Evolutionary conservation across 1,140 invertebrate genomes (phyloP).

Genomic region (Lepeophtheirus salmonis): DNA sequence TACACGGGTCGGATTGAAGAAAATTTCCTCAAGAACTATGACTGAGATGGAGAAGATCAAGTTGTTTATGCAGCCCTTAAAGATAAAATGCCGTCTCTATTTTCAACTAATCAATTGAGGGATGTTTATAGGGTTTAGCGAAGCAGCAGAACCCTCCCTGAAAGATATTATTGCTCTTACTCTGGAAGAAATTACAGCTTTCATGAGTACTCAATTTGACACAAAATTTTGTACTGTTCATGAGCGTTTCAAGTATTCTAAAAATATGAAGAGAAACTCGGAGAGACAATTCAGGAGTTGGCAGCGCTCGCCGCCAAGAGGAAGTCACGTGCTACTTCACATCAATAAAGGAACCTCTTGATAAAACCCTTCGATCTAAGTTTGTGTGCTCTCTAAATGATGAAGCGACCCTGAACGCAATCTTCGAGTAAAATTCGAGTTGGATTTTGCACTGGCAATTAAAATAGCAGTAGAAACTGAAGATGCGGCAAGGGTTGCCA

Average conservation of each 20-base stretch:
- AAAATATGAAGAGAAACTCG: not conserved
- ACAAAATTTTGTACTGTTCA: not conserved
- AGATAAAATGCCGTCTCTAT: too few relatives aligned
- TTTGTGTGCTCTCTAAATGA: too few relatives aligned
- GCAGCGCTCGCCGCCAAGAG: not conserved
- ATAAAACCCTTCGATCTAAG: too few relatives aligned
- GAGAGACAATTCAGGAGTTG: not conserved
- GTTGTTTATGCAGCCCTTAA: too few relatives aligned
- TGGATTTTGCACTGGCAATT: not conserved
- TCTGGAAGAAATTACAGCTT: too few relatives aligned
- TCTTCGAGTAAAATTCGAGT: not conserved
- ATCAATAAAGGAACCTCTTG: not conserved
- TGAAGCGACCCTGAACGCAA: not conserved
- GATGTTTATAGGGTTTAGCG: too few relatives aligned
- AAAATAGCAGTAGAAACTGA: not conserved
- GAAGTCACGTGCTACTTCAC: not conserved
- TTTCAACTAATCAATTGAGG: too few relatives aligned
- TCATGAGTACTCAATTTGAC: not conserved
- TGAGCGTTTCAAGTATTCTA: not conserved
- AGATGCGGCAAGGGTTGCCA: not conserved
- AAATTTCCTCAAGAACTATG: too few relatives aligned
- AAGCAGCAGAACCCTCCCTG: too few relatives aligned
- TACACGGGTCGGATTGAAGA: too few relatives aligned
- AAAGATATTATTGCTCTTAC: too few relatives aligned
- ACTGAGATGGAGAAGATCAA: too few relatives aligned